phyloP scores from a whole-genome alignment of 1,140 invertebrate genomes.

The Eriocheir sinensis region DNA sequence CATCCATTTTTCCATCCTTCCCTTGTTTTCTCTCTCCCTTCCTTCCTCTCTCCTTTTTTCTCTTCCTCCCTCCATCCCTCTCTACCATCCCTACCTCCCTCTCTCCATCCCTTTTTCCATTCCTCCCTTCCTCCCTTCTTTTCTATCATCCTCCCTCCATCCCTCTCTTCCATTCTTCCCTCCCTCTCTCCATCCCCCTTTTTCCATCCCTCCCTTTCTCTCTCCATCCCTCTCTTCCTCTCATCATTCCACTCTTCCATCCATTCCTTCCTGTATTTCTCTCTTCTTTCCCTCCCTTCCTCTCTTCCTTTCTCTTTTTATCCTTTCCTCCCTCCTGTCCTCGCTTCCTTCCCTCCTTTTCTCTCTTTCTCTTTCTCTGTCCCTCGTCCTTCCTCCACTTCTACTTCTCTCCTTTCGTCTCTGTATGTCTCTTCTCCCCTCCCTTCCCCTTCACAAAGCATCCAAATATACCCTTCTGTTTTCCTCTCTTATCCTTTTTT shows the following conservation, averaged over 20 bases:
- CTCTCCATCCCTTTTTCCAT: background rate
- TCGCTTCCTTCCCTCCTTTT: too few species aligned
- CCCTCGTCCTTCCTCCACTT: background rate
- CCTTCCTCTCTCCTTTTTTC: too few species aligned
- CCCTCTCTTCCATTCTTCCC: background rate
- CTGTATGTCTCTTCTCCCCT: background rate
- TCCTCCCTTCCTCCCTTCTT: too few species aligned
- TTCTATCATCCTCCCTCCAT: too few species aligned
- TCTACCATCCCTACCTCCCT: background rate
- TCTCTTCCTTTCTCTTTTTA: background rate
- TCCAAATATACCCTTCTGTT: too few species aligned
- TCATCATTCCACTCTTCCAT: background rate
- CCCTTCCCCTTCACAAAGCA: too few species aligned
- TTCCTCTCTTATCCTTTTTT: too few species aligned
- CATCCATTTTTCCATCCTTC: background rate
- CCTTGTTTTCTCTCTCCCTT: too few species aligned
- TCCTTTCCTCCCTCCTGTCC: too few species aligned
- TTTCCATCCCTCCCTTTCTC: background rate
- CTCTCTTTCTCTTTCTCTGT: constrained; percentile 15
- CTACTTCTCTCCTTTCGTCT: background rate
- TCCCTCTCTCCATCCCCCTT: too few species aligned
- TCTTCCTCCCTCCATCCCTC: background rate
- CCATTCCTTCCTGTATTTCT: background rate
- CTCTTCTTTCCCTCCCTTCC: background rate
- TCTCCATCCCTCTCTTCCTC: too few species aligned